phyloP scores from a whole-genome alignment of 1,140 invertebrate species.

The Plutomurus gul region DNA sequence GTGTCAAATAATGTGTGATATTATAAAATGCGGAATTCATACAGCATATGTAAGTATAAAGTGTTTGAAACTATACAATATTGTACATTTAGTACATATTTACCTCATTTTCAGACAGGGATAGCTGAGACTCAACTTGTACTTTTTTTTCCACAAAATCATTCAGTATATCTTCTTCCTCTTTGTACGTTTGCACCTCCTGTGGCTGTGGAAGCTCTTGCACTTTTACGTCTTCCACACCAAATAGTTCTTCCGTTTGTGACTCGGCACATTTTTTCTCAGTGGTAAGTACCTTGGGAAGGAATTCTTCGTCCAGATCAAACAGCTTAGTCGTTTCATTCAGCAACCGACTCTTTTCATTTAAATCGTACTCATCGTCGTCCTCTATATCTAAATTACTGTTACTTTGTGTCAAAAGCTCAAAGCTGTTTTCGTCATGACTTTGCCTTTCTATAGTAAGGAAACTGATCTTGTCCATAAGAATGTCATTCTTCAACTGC shows the following conservation, averaged over 20 bases:
- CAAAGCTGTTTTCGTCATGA: slow-evolving; percentile 26
- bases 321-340: background rate
- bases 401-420: background rate
- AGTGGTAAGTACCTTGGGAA: background rate
- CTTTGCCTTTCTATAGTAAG: slow-evolving; percentile 45
- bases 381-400: background rate
- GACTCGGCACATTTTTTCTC: slow-evolving; percentile 4
- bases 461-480: slow-evolving; percentile 52
- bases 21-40: too few species aligned
- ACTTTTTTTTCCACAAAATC: too few species aligned
- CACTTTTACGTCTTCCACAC: background rate
- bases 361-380: slow-evolving; percentile 3
- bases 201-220: background rate
- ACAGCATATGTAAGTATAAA: too few species aligned
- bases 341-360: background rate
- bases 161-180: too few species aligned
- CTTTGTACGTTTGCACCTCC: background rate
- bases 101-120: too few species aligned
- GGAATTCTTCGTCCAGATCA: background rate
- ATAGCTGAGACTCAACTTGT: too few species aligned
- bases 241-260: background rate
- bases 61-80: too few species aligned
- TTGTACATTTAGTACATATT: too few species aligned
- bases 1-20: too few species aligned
- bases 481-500: slow-evolving; percentile 49